phyloP scores from a whole-genome alignment of 30 jellyfish, hydroid and myxozoan genomes.

The Pseudorhiza aurosa region DNA sequence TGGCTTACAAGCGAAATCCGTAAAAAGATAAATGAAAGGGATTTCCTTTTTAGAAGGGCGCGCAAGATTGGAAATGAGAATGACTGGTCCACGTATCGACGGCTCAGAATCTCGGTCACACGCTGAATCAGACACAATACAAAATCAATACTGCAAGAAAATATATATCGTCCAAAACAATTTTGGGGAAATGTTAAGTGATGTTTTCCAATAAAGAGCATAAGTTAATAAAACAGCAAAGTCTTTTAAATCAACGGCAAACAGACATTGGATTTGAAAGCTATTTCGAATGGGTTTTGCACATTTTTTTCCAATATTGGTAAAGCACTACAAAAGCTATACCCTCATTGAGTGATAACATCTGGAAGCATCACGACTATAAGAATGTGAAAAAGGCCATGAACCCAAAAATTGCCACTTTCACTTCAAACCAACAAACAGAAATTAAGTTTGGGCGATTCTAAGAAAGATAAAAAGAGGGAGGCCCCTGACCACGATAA shows the following conservation, averaged over 20 bases:
- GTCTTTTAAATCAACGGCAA: slow-evolving; percentile 40
- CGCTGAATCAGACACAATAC: slow-evolving; percentile 18
- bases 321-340: slow-evolving; percentile 42
- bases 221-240: slow-evolving; percentile 25
- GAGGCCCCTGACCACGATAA: slow-evolving; percentile 38
- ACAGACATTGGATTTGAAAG: slow-evolving; percentile 53
- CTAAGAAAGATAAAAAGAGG: slow-evolving; percentile 40
- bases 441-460: slow-evolving; percentile 28
- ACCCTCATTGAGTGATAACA: slow-evolving; percentile 33
- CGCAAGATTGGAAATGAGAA: slow-evolving; percentile 9
- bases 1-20: slow-evolving; percentile 54
- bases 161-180: slow-evolving; percentile 32
- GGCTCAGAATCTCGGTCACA: slow-evolving; percentile 26
- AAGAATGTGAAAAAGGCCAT: slow-evolving; percentile 14
- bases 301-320: slow-evolving; percentile 48
- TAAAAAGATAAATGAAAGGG: slow-evolving; percentile 39
- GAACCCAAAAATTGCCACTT: slow-evolving; percentile 40
- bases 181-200: slow-evolving; percentile 30
- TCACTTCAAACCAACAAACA: slow-evolving; percentile 34
- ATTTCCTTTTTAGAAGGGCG: slow-evolving; percentile 31
- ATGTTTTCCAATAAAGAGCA: slow-evolving; percentile 44
- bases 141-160: slow-evolving; percentile 15
- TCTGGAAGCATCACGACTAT: slow-evolving; percentile 49
- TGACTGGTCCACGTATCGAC: slow-evolving; percentile 38
- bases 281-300: slow-evolving; percentile 21